These are phyloP conservation scores for Hydrotaea cyrtoneurina DNA, from an alignment of 2,888 invertebrate genomes.

Conservation along the genomic window DNA sequence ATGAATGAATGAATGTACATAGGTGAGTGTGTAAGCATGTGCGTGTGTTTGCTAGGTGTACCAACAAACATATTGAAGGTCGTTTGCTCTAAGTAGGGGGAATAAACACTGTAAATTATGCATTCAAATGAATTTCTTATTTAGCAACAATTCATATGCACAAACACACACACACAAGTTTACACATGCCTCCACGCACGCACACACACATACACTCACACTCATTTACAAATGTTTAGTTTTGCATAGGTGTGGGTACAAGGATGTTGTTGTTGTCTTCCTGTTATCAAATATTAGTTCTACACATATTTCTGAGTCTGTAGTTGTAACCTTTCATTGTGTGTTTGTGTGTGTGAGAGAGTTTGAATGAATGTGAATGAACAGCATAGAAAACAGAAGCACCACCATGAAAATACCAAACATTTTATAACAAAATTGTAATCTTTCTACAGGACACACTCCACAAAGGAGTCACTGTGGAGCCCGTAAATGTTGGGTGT, in stretches of 20 bases:
- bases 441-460: no score
- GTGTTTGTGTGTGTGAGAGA: no score
- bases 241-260: conserved; percentile 17
- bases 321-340: background rate
- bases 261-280: background rate
- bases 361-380: no score
- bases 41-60: no score
- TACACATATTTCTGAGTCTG: background rate
- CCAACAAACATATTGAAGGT: conserved; percentile 34
- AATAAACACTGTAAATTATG: conserved; percentile 46
- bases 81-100: conserved; percentile 45
- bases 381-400: no score
- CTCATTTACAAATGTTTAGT: background rate
- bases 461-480: no score
- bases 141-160: conserved; percentile 62
- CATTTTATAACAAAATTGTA: no score
- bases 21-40: background rate
- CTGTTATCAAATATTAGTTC: conserved; percentile 15
- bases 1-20: background rate
- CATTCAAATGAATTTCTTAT: conserved; percentile 52
- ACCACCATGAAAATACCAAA: no score
- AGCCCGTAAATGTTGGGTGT: no score
- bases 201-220: conserved; percentile 51
- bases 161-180: conserved; percentile 53
- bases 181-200: conserved; percentile 21